Conservation (phyloP, 2,113 vertebrate genomes). For the Crotalus helleri region DNA sequence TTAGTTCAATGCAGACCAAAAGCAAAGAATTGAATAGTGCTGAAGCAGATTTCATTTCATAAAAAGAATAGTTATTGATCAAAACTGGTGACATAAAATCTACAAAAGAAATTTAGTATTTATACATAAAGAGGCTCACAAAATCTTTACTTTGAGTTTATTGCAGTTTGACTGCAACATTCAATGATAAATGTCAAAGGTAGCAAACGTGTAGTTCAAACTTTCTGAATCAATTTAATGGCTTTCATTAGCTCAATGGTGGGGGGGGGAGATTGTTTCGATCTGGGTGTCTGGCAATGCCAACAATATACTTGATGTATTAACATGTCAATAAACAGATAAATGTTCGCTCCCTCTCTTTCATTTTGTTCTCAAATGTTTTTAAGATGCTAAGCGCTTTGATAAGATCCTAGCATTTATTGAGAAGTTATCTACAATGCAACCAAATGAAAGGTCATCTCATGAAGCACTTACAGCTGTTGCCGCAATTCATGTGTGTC, state of each 20-base stretch:
- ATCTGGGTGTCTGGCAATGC: neutral
- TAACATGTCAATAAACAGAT: slow-evolving; percentile 1
- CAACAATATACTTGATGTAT: neutral
- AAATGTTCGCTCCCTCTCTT: neutral
- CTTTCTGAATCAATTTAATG: neutral
- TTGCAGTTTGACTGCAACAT: neutral
- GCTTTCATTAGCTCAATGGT: neutral
- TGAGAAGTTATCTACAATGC: slow-evolving; percentile 22
- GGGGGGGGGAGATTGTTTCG: neutral
- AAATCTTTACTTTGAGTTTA: neutral
- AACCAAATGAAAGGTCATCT: slow-evolving; percentile 19
- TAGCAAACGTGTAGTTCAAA: neutral
- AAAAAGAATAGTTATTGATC: neutral
- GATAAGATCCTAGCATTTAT: neutral
- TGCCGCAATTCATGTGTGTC: slow-evolving; percentile 83
- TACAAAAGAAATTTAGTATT: neutral
- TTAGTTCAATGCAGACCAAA: neutral
- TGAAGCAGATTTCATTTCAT: neutral
- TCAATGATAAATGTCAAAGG: neutral
- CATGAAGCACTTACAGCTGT: slow-evolving; percentile 83
- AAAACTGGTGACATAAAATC: neutral
- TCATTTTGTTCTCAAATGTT: neutral
- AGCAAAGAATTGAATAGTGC: neutral
- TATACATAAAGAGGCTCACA: neutral
- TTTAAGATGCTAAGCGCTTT: slow-evolving; percentile 6